Conservation (phyloP, 1,140 invertebrate genomes). For the Aradophagus sp. region DNA sequence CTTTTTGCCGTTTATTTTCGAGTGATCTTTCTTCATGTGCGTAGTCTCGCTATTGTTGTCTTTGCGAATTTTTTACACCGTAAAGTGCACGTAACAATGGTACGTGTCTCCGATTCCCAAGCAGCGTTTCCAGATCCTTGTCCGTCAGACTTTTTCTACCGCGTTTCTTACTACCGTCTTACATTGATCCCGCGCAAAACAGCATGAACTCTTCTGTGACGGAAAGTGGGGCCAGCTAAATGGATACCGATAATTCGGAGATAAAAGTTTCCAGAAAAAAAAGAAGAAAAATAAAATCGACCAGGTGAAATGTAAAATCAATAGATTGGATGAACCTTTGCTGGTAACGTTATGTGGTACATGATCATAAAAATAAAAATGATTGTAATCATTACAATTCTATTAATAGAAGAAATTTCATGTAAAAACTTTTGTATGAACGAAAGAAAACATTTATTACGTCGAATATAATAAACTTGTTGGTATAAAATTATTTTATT, state of each 20-base stretch:
- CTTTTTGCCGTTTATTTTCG: conserved; percentile 19
- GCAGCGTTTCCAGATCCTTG: conserved; percentile 25
- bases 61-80: conserved; percentile 35
- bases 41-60: conserved; percentile 28
- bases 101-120: conserved; percentile 40
- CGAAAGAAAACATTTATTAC: no score
- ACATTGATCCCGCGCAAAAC: conserved; percentile 38
- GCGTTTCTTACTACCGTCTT: conserved; percentile 24
- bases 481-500: no score
- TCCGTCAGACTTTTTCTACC: conserved; percentile 41
- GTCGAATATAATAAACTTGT: no score
- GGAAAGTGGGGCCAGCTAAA: conserved; percentile 23
- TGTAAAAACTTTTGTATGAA: no score
- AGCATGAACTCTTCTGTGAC: conserved; percentile 14
- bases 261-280: conserved; percentile 28
- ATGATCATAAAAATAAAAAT: no score
- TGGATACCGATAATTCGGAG: conserved; percentile 21
- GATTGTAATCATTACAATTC: no score
- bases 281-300: conserved; percentile 2
- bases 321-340: neutral
- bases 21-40: conserved; percentile 18
- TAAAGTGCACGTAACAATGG: conserved; percentile 41
- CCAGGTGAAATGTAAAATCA: conserved; percentile 8
- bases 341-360: no score
- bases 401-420: no score